Base-by-base conservation (phyloP, 2,888 invertebrate species). In the Xestobium rufovillosum region DNA sequence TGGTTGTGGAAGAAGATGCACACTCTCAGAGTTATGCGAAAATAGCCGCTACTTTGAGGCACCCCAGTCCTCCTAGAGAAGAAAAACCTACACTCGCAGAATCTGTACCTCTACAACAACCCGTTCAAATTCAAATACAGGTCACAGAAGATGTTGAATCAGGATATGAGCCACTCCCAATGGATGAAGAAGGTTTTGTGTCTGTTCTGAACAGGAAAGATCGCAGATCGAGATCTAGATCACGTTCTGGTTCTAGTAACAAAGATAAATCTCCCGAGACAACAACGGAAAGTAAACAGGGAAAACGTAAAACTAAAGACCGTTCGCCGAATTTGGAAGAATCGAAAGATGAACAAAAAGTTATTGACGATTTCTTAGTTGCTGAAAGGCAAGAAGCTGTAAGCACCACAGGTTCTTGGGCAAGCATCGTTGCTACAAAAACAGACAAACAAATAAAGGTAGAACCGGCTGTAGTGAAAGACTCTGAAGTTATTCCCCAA, bases 131-230 rank as follows among this genome's bases (percentile, higher is more conserved):
- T 14, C 39, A 39, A 14, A 39, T 51, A 16, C 36, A 47, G 37
- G 32, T 43, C 4, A 34, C 33, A 32, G 50, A 29, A 23, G 50
- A 52, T 37, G 16, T 39, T 23, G 29, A 40, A 36, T 14, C 25
- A 11, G 34, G 42, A 42, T 33, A 39, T 9, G 44, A 48, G 43
- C 38, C 41, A 25, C 14, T 34, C 10, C 35, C 41, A 31, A 40
- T 41, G 13, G 55, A 57, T 44, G 14, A 49, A 4, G 55, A 59
- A 38, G 57, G 56, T 6, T 61, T 61, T 36, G 53, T 57, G 15
- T 40, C 53, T 11, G 47, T 57, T 9, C 34, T 49, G 14, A 46
- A 43, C 10, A 51, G 48, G 31, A 49, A 48, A 38, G 55, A 53
- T 3, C 47, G 49, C n/a, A 43, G 58, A 26, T 48, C 53, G 11